Evolutionary conservation across 2,797 vertebrate species (phyloP).

Genomic region (Enteromius afrohamiltoni): DNA sequence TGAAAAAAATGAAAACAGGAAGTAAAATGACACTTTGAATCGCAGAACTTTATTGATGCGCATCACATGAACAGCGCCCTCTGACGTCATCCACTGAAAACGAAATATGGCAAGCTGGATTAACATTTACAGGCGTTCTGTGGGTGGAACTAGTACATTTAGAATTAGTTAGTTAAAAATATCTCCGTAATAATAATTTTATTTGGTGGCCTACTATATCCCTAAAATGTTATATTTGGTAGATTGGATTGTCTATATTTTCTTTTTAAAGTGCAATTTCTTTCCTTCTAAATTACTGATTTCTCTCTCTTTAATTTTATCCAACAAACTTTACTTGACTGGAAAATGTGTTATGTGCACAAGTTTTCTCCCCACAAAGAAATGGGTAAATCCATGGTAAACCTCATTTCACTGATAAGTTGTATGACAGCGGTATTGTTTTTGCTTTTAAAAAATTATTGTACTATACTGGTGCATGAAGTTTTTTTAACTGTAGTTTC

Average conservation of each 20-base stretch:
- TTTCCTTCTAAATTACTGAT: not conserved
- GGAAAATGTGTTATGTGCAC: not conserved
- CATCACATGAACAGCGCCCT: not conserved
- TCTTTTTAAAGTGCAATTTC: not conserved
- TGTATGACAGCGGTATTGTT: no score
- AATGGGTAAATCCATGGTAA: no score
- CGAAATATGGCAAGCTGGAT: not conserved
- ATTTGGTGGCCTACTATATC: not conserved
- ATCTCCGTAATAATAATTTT: not conserved
- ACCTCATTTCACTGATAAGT: no score
- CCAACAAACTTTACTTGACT: not conserved
- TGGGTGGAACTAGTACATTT: not conserved
- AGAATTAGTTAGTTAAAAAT: not conserved
- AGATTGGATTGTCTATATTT: not conserved
- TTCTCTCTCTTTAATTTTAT: not conserved
- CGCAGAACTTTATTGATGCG: slow-evolving; percentile 30
- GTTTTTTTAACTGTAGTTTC: no score
- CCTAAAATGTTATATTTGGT: not conserved
- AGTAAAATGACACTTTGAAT: slow-evolving; percentile 15
- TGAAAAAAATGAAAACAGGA: slow-evolving; percentile 45
- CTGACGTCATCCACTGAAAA: slow-evolving; percentile 1
- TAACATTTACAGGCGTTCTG: not conserved
- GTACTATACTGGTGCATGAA: no score
- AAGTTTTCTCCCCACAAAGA: not conserved
- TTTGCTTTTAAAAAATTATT: no score